Evolutionary conservation across 1,140 invertebrate species (phyloP).

Genomic region (Pantala flavescens): DNA sequence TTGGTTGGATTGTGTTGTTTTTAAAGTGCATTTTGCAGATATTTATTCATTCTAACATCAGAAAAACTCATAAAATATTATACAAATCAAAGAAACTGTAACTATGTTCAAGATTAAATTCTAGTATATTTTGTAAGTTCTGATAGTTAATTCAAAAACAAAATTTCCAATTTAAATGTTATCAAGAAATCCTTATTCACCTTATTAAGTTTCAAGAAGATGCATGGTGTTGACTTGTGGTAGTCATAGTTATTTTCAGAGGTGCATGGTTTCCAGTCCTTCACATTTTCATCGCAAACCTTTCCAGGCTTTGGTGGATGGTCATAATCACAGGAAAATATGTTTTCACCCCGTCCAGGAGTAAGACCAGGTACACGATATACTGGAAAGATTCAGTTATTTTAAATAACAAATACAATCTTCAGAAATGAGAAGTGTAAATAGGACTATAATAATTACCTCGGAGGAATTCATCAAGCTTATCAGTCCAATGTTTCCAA

Average conservation of each 20-base stretch:
- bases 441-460: slow-evolving; percentile 25
- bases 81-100: too few relatives aligned
- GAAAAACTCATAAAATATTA: too few relatives aligned
- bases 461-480: slow-evolving; percentile 32
- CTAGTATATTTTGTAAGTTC: too few relatives aligned
- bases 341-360: slow-evolving; percentile 52
- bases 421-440: neutral
- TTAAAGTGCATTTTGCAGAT: too few relatives aligned
- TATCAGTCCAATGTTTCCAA: slow-evolving; percentile 60
- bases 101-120: too few relatives aligned
- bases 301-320: slow-evolving; percentile 48
- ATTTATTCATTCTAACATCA: too few relatives aligned
- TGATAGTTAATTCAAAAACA: too few relatives aligned
- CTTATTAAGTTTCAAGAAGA: slow-evolving; percentile 76
- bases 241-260: slow-evolving; percentile 59
- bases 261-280: slow-evolving; percentile 50
- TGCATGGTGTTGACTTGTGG: slow-evolving; percentile 62
- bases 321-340: slow-evolving; percentile 52
- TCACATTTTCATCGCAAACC: slow-evolving; percentile 61
- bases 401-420: neutral
- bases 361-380: slow-evolving; percentile 56
- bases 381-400: slow-evolving; percentile 35
- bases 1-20: too few relatives aligned
- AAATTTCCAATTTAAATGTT: too few relatives aligned
- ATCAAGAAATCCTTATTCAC: slow-evolving; percentile 34